phyloP scores from a whole-genome alignment of 2,113 vertebrate genomes.

The Tyrannus savana region DNA sequence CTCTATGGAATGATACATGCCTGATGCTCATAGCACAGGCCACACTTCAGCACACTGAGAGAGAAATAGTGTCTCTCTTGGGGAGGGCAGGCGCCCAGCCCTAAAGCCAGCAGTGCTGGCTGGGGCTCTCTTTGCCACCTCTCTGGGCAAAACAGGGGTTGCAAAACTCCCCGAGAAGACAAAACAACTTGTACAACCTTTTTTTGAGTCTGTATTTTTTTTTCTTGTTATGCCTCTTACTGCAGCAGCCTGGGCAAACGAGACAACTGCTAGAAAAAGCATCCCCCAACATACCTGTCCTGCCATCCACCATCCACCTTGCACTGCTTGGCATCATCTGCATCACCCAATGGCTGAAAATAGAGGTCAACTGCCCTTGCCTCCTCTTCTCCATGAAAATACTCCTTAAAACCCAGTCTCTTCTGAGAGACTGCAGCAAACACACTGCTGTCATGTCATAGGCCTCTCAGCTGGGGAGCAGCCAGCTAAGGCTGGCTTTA shows the following conservation, averaged over 20 bases:
- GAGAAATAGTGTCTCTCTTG: neutral
- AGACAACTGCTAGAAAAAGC: neutral
- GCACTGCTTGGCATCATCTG: rapidly evolving
- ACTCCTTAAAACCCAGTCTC: neutral
- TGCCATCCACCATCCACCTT: neutral
- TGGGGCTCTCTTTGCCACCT: neutral
- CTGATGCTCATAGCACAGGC: neutral
- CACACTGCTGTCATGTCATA: neutral
- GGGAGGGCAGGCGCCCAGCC: neutral
- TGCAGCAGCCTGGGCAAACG: neutral
- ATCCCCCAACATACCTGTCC: neutral
- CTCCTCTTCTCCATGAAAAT: neutral
- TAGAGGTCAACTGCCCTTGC: neutral
- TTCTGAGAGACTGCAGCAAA: neutral
- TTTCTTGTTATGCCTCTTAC: neutral
- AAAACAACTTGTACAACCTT: neutral
- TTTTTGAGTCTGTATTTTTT: neutral
- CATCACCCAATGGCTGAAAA: neutral
- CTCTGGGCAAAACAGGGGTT: neutral
- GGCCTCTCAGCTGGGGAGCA: neutral
- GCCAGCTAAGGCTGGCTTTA: neutral
- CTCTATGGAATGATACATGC: rapidly evolving
- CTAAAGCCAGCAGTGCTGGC: rapidly evolving
- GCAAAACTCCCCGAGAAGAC: neutral
- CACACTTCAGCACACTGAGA: rapidly evolving